Percentiles rank a stretch among this genome's conserved stretches.
phyloP scores from a whole-genome alignment of 2,888 invertebrate species.

The Tetanocera ferruginea region DNA sequence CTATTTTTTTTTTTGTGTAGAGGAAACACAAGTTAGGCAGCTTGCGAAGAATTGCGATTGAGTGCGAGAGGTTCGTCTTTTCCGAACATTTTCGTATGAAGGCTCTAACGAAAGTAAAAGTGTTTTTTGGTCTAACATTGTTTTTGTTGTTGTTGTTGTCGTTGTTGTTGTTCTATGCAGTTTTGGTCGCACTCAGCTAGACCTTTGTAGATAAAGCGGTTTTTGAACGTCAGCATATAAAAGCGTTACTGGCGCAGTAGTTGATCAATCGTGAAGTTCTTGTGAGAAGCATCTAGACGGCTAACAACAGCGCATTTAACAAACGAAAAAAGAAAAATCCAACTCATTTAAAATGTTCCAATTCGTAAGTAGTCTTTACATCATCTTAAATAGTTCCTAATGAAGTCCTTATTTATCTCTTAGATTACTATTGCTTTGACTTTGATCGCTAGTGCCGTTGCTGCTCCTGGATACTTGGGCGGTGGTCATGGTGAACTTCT shows the following conservation, averaged over 20 bases:
- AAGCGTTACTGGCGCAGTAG: conserved; percentile 38
- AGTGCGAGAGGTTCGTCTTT: conserved; percentile 24
- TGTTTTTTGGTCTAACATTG: conserved; percentile 3
- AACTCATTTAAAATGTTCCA: conserved; percentile 58
- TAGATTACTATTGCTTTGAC: conserved; percentile 60
- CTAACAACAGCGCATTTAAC: conserved; percentile 26
- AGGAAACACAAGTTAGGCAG: conserved; percentile 24
- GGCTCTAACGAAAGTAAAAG: conserved; percentile 35
- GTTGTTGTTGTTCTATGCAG: neutral
- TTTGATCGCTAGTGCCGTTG: conserved; percentile 61
- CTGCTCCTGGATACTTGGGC: conserved; percentile 66
- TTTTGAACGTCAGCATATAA: conserved; percentile 36
- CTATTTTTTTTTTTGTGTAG: neutral
- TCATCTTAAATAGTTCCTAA: neutral
- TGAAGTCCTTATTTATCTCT: neutral
- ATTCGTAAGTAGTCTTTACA: conserved; percentile 56
- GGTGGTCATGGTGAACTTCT: conserved; percentile 46
- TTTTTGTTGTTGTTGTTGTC: conserved; percentile 18
- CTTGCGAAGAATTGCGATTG: neutral
- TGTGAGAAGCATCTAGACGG: conserved; percentile 36
- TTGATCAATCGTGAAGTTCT: conserved; percentile 53
- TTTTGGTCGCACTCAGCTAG: neutral
- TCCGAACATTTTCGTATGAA: conserved; percentile 31
- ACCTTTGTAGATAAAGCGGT: conserved; percentile 6
- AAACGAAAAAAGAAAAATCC: conserved; percentile 11